These are phyloP conservation scores for Sebastes umbrosus DNA, from an alignment of 2,797 vertebrate species.

Conservation along the genomic window DNA sequence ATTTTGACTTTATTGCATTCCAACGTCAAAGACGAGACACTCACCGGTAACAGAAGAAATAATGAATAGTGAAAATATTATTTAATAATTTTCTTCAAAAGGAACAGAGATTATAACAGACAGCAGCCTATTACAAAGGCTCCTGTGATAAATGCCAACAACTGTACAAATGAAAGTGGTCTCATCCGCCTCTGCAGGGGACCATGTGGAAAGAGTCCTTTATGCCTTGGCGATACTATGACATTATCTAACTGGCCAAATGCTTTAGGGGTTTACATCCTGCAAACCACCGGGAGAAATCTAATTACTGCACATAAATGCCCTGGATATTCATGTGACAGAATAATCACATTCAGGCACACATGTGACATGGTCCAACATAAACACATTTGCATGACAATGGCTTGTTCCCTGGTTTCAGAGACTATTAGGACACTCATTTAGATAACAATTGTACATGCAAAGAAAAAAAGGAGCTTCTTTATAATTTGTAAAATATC, in stretches of 20 bases:
- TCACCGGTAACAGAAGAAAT: not conserved
- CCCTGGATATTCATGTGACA: constrained; percentile 7
- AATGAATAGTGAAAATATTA: not conserved
- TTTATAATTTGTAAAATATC: not conserved
- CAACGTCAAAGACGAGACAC: not conserved
- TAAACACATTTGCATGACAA: constrained; percentile 20
- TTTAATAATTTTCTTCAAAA: constrained; percentile 4
- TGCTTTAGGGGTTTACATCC: not conserved
- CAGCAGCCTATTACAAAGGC: not conserved
- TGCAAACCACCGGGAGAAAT: constrained; percentile 18
- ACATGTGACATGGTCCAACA: constrained; percentile 3
- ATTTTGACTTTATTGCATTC: constrained; percentile 10
- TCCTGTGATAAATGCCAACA: constrained; percentile 23
- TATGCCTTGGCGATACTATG: constrained; percentile 1
- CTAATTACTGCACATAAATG: constrained; percentile 17
- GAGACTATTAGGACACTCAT: not conserved
- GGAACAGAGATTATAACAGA: constrained; percentile 9
- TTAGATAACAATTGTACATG: not conserved
- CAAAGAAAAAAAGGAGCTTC: not conserved
- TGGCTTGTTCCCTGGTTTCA: not conserved
- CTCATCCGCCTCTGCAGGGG: not conserved
- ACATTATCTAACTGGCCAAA: constrained; percentile 2
- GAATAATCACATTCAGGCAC: constrained; percentile 18
- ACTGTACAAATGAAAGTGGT: not conserved
- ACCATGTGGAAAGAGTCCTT: not conserved